These are phyloP conservation scores for Aromia moschata DNA, from an alignment of 2,888 invertebrate species.

Conservation along the genomic window DNA sequence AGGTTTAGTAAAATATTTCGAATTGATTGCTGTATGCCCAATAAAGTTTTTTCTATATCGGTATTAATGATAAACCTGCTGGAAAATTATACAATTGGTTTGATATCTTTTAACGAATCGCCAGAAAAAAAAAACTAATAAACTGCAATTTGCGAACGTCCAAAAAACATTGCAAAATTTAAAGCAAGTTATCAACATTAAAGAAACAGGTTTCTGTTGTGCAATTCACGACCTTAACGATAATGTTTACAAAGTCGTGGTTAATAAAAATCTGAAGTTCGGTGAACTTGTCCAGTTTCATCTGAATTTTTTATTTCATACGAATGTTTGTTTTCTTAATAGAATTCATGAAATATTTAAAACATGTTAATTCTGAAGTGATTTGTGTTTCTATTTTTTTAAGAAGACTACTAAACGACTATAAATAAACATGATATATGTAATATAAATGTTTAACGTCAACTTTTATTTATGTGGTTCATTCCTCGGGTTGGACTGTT, in stretches of 20 bases:
- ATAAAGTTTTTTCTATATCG: neutral
- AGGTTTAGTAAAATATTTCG: neutral
- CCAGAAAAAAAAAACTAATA: slow-evolving; percentile 2
- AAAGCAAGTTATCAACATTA: slow-evolving; percentile 41
- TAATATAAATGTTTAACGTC: no score
- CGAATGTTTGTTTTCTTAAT: slow-evolving; percentile 21
- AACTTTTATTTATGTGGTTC: no score
- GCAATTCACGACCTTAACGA: slow-evolving; percentile 39
- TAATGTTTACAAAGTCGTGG: slow-evolving; percentile 34
- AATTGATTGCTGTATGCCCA: neutral
- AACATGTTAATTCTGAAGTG: slow-evolving; percentile 11
- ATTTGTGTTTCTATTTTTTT: slow-evolving; percentile 15
- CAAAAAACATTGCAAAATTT: slow-evolving; percentile 36
- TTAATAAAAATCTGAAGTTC: slow-evolving; percentile 28
- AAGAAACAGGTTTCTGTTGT: slow-evolving; percentile 43
- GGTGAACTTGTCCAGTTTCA: slow-evolving; percentile 27
- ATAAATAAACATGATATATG: neutral
- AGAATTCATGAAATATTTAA: slow-evolving; percentile 17
- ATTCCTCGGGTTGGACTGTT: neutral
- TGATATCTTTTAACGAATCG: neutral
- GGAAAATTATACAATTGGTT: neutral
- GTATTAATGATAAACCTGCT: neutral
- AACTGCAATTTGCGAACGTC: slow-evolving; percentile 8
- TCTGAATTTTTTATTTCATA: slow-evolving; percentile 9
- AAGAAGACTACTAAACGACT: neutral